These are phyloP conservation scores for Microchirus variegatus DNA, from an alignment of 2,797 vertebrate genomes.

Conservation along the genomic window DNA sequence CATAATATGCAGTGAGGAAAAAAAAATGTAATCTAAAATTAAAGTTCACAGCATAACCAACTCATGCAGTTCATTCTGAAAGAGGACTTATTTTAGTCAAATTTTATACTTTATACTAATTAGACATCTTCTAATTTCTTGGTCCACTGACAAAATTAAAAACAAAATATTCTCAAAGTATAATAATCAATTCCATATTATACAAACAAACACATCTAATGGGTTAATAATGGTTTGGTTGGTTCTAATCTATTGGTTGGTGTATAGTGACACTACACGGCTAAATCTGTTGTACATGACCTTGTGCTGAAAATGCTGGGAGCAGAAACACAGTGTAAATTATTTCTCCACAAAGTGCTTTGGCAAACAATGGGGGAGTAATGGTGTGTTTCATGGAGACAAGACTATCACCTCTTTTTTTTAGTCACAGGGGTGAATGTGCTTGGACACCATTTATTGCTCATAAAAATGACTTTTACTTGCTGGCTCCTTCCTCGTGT, in stretches of 20 bases:
- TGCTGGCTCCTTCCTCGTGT: conserved; percentile 18
- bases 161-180: conserved; percentile 9
- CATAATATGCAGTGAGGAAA: too few species aligned
- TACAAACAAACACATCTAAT: conserved; percentile 15
- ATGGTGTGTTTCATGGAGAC: conserved; percentile 71
- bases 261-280: conserved; percentile 20
- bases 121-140: conserved; percentile 25
- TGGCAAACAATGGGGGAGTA: conserved; percentile 68
- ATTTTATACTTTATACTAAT: conserved; percentile 2
- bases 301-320: conserved; percentile 56
- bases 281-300: conserved; percentile 46
- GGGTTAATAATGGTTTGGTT: conserved; percentile 10
- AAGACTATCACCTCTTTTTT: conserved; percentile 57
- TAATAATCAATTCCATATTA: conserved; percentile 30
- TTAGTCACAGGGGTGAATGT: conserved; percentile 60
- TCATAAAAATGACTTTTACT: conserved; percentile 66
- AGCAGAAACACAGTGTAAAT: conserved; percentile 53
- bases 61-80: too few species aligned
- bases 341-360: conserved; percentile 62
- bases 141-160: conserved; percentile 21
- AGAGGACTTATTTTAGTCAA: too few species aligned
- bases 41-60: too few species aligned
- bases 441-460: conserved; percentile 54
- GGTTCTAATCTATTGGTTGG: conserved; percentile 9
- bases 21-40: too few species aligned